A percentile compares a stretch with the other conserved stretches of the same genome.
phyloP scores from a whole-genome alignment of 2,797 vertebrate species.

The Pterois miles region DNA sequence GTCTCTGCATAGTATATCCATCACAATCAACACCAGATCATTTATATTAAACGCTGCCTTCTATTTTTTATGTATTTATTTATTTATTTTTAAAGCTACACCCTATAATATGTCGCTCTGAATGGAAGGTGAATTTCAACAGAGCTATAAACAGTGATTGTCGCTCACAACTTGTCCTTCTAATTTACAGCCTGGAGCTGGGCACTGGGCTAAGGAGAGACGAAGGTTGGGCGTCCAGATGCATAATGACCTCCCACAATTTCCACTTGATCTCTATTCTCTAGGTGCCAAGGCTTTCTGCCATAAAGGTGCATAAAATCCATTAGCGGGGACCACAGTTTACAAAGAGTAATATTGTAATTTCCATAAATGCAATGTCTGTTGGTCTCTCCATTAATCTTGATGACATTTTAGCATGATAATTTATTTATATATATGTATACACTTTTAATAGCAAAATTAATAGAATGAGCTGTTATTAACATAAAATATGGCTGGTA shows the following conservation, averaged over 20 bases:
- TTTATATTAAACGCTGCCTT: slow-evolving; percentile 83
- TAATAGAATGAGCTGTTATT: slow-evolving; percentile 79
- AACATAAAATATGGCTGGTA: slow-evolving; percentile 64
- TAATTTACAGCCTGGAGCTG: slow-evolving; percentile 77
- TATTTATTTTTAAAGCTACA: slow-evolving; percentile 69
- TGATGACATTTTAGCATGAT: slow-evolving; percentile 79
- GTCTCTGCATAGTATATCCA: slow-evolving; percentile 84
- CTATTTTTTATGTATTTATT: too few relatives aligned
- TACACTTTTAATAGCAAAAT: slow-evolving; percentile 70
- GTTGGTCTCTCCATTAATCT: slow-evolving; percentile 83
- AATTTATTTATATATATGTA: slow-evolving; percentile 78
- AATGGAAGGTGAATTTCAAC: slow-evolving; percentile 75
- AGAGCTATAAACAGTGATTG: slow-evolving; percentile 73
- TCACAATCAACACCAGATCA: slow-evolving; percentile 86
- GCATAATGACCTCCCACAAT: slow-evolving; percentile 70
- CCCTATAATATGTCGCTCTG: slow-evolving; percentile 58
- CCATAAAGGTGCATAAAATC: slow-evolving; percentile 79
- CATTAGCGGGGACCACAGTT: slow-evolving; percentile 75
- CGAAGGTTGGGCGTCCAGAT: slow-evolving; percentile 75
- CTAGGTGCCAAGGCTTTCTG: slow-evolving; percentile 64
- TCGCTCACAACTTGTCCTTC: slow-evolving; percentile 68
- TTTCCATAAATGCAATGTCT: slow-evolving; percentile 83
- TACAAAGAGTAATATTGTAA: slow-evolving; percentile 81
- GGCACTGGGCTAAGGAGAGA: slow-evolving; percentile 70
- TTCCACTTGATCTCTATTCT: slow-evolving; percentile 78